Conservation (phyloP, 2,888 invertebrate genomes). For the Pegoplata infirma region DNA sequence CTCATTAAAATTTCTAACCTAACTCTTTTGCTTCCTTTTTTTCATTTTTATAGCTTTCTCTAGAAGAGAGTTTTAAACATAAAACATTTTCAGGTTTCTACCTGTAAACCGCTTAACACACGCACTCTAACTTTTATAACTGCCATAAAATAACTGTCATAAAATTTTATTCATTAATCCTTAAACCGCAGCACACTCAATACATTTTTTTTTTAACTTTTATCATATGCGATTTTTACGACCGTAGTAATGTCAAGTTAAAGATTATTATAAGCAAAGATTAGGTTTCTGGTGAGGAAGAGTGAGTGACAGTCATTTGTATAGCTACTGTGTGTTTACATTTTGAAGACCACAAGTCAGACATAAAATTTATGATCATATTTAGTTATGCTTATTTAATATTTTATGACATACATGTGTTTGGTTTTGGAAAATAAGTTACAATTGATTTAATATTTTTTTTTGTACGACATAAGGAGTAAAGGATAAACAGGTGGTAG, state of each 20-base stretch:
- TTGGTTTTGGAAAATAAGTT: not conserved
- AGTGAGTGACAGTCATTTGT: not conserved
- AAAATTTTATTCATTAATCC: no score
- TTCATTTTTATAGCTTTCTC: not conserved
- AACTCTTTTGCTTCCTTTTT: not conserved
- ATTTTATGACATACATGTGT: not conserved
- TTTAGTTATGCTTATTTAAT: not conserved
- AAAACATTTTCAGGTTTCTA: not conserved
- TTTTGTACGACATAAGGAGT: not conserved
- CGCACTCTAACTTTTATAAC: slow-evolving; percentile 1
- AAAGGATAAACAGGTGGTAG: not conserved
- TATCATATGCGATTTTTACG: slow-evolving; percentile 14
- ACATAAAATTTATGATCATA: slow-evolving; percentile 2
- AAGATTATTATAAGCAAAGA: not conserved
- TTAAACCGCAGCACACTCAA: not conserved
- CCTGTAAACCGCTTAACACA: not conserved
- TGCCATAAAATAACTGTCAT: slow-evolving; percentile 27
- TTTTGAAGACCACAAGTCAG: not conserved
- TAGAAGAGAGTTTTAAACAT: not conserved
- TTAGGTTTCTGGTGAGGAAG: not conserved
- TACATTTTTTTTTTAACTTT: slow-evolving; percentile 5
- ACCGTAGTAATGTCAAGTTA: not conserved
- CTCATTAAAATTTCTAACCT: not conserved
- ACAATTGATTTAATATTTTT: not conserved
- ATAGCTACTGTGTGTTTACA: slow-evolving; percentile 10